Base-by-base conservation (phyloP, 2,113 vertebrate genomes). In the Aegypius monachus region DNA sequence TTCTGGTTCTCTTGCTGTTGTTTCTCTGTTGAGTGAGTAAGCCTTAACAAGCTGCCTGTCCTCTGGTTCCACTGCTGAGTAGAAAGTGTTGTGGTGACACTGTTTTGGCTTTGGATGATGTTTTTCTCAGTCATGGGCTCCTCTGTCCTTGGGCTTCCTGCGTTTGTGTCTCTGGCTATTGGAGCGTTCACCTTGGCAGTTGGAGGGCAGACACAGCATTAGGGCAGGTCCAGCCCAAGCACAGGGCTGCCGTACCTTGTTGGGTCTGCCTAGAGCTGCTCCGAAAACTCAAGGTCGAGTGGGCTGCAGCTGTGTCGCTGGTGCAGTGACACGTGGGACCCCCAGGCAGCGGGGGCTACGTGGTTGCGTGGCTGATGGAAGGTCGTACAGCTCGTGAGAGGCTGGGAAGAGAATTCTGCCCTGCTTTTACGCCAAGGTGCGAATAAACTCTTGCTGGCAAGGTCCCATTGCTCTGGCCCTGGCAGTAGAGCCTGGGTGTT, bases 221-320 rank as follows among this genome's bases (percentile, higher is more conserved):
- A 8, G 77, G 70, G 36, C 81, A 75, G 47, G 58, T 43, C 29
- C 36, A 25, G 55, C 34, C 50, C 4, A 1, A 10, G 59, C 42
- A 9, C 2, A 4, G 48, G 55, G 32, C 67, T 50, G 67, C 43
- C 1, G 6, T 11, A 8, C 42, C 26, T 16, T 4, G 29, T 11
- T 26, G 77, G 87, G 77, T 1, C 31, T 59, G 70, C 13, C 11
- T 0, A 4, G 53, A 26, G 32, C 52, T 0, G 8, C 65, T 40
- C 32, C 1, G 1, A 13, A 7, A 62, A 8, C n/a, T 19, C n/a
- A 20, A 27, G 66, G 83, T 25, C 13, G 1, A 2, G 58, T 1
- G 25, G 70, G 77, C 53, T 36, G 68, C 61, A 61, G 53, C 36
- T 13, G 34, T 10, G 1, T 25, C 5, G 13, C 42, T 18, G 40